Evolutionary conservation across 2,113 vertebrate genomes (phyloP), one percentile per base, ranked within the genome.

Genomic region (Fulica atra): DNA sequence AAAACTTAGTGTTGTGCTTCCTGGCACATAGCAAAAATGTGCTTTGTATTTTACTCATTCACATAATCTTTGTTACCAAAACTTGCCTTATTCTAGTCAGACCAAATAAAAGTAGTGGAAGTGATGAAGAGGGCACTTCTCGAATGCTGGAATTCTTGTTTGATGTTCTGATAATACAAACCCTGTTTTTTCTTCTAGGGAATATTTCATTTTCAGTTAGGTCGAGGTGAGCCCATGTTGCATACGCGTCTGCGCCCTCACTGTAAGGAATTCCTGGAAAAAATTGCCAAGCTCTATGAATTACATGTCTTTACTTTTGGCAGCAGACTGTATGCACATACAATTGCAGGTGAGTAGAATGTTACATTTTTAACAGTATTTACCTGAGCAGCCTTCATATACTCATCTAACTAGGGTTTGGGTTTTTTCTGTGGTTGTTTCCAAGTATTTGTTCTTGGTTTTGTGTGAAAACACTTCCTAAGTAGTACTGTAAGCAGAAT

Each of bases 271-370:
- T 99, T 99, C 87, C 95, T 99, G 97, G 99, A 99, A 97, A 99
- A 99, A 98, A 99, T 99, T 25, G 99, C 99, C 96, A 98, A 99
- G 96, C 98, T 99, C 23, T 99, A 99, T 7, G 99, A 99, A 94
- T 92, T 99, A 28, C 99, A 99, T 16, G 99, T 99, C 79, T 99
- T 99, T 95, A 99, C 99, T 3, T 99, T 99, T 19, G 99, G 99
- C 85, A 99, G 99, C 97, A 98, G 99, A 33, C 98, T 99, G 7
- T 99, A 99, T n/a, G 99, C 99, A 11, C 99, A 99, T 97, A 99
- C 99, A 33, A 99, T 99, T 35, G 99, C 99, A 94, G 99, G 99
- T 99, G 97, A 96, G 96, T 89, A 94, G 9, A 20, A 7, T 13
- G 20, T 46, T 82, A 18, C 7, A 4, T 48, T 46, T 79, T 64